Percentiles rank a stretch among this genome's conserved stretches.
phyloP scores from a whole-genome alignment of 2,797 vertebrate genomes.

The Dendrocincla fuliginosa region DNA sequence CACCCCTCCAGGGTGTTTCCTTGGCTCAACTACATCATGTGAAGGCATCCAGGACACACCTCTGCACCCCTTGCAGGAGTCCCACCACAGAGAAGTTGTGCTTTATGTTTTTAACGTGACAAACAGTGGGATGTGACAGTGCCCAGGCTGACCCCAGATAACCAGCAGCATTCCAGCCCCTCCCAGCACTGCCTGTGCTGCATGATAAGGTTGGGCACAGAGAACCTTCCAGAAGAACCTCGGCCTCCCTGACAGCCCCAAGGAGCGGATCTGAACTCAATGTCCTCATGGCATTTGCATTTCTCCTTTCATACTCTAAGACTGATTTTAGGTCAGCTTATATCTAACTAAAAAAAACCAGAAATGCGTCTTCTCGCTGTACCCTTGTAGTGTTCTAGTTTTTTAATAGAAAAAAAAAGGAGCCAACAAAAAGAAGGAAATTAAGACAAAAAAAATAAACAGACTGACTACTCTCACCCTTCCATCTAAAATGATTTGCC shows the following conservation, averaged over 20 bases:
- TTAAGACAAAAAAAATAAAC: background rate
- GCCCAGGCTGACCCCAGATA: background rate
- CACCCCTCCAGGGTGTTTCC: background rate
- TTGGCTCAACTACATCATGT: rapidly evolving
- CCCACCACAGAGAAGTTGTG: rapidly evolving
- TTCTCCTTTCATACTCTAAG: background rate
- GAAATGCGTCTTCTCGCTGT: background rate
- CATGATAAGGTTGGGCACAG: background rate
- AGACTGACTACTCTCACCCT: background rate
- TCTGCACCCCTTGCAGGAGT: rapidly evolving
- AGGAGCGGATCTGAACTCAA: rapidly evolving
- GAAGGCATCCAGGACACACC: background rate
- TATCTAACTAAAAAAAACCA: background rate
- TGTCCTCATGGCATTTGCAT: background rate
- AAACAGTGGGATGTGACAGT: background rate
- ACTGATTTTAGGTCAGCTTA: background rate
- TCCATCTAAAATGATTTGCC: background rate
- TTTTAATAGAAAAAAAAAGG: background rate
- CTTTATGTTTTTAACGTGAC: background rate
- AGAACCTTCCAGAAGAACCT: constrained; percentile 23
- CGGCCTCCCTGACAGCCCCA: background rate
- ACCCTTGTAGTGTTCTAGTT: background rate
- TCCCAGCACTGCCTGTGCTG: background rate
- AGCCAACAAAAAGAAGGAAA: background rate
- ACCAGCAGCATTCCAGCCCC: background rate